Base-by-base conservation (phyloP, 2,797 vertebrate species). In the Alauda arvensis region DNA sequence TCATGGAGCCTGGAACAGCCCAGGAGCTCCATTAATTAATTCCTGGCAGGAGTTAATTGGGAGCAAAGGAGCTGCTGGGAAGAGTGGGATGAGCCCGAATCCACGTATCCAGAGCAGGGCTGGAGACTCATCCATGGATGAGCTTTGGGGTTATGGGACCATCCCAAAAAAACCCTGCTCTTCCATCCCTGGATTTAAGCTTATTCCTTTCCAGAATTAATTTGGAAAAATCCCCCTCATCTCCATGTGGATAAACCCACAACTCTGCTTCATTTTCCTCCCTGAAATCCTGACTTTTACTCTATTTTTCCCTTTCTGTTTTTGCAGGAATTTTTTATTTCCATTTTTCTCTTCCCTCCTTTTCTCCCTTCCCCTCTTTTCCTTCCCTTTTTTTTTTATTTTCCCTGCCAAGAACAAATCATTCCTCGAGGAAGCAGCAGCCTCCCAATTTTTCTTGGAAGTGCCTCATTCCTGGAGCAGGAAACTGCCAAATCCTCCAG, bases 1-100 rank as follows among this genome's bases (percentile, higher is more conserved):
- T 70, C 53, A 26, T 1, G 9, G 11, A 66, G 42, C 72, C 62
- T 37, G 12, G 79, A 77, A 83, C 33, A 91, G 25, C 67, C 67
- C 84, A 51, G 46, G 55, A 70, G 31, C 37, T 83, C 81, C 67
- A 68, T 68, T n/a, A n/a, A n/a, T n/a, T n/a, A 78, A 60, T 91
- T 94, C 25, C 83, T 78, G 62, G 31, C 81, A 57, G 83, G 70
- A 75, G 8, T 65, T 89, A 61, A 77, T 42, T 29, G 21, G 29
- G 40, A 42, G 23, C 31, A 16, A 68, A 89, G 66, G 18, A 87
- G 16, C 6, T 5, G 1, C 6, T 23, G 45, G 3, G 13, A 49
- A 55, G 68, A 69, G 52, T 8, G 7, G 56, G 68, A 69, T 59
- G 68, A 89, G 18, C 31, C 42, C 42, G 4, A 33, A 74, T n/a